These are phyloP conservation scores for Mythimna ferrago DNA, from an alignment of 2,888 invertebrate genomes.

Conservation along the genomic window DNA sequence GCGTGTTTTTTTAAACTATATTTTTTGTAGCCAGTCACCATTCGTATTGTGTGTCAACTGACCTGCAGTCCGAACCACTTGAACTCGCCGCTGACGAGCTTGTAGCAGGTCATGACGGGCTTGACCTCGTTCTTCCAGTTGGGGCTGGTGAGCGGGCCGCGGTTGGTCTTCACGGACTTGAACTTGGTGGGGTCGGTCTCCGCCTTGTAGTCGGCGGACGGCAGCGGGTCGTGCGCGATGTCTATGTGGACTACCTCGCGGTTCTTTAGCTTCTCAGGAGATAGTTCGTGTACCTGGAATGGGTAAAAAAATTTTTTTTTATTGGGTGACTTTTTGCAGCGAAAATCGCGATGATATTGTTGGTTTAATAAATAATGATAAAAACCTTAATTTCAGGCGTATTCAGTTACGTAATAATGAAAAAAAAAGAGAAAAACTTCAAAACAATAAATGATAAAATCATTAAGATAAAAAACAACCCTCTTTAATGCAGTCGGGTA, in stretches of 20 bases:
- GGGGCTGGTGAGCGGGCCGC: slow-evolving; percentile 96
- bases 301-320: too few relatives aligned
- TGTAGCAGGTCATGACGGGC: slow-evolving; percentile 99
- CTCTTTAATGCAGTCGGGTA: too few relatives aligned
- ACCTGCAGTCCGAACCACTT: slow-evolving; percentile 99
- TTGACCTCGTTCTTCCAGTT: slow-evolving; percentile 95
- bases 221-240: slow-evolving; percentile 97
- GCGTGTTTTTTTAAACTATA: too few relatives aligned
- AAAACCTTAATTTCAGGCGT: too few relatives aligned
- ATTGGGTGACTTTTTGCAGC: too few relatives aligned
- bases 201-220: slow-evolving; percentile 96
- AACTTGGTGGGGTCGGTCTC: slow-evolving; percentile 93
- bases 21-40: too few relatives aligned
- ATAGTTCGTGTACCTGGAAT: slow-evolving; percentile 96
- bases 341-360: too few relatives aligned
- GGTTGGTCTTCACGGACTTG: slow-evolving; percentile 97
- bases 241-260: slow-evolving; percentile 98
- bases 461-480: too few relatives aligned
- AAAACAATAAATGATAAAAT: too few relatives aligned
- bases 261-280: slow-evolving; percentile 96
- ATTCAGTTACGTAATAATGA: too few relatives aligned
- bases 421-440: too few relatives aligned
- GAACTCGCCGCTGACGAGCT: slow-evolving; percentile 99
- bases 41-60: slow-evolving; percentile 44
- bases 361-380: too few relatives aligned